Conservation (phyloP, 1,140 invertebrate genomes). For the Amyelois transitella region DNA sequence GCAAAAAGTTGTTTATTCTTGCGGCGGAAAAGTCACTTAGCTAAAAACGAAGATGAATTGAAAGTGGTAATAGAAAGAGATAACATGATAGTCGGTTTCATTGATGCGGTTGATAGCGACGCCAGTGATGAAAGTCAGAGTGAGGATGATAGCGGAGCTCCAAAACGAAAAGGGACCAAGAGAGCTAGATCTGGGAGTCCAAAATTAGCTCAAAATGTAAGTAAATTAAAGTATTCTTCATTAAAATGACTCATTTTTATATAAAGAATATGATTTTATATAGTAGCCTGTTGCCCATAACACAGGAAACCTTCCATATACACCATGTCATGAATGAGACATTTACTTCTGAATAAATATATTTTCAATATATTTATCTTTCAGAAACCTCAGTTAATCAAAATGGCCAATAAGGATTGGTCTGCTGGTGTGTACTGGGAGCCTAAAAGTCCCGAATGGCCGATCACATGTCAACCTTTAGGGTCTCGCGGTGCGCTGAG, state of each 20-base stretch:
- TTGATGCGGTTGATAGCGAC: slow-evolving; percentile 56
- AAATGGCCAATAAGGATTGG: slow-evolving; percentile 64
- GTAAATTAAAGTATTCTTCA: slow-evolving; percentile 11
- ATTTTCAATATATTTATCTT: slow-evolving; percentile 14
- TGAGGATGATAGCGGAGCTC: slow-evolving; percentile 23
- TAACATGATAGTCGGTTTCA: slow-evolving; percentile 64
- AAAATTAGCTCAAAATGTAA: slow-evolving; percentile 42
- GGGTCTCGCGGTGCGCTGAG: slow-evolving; percentile 28
- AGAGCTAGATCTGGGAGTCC: slow-evolving; percentile 42
- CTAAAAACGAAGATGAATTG: slow-evolving; percentile 49
- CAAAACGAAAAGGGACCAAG: slow-evolving; percentile 32
- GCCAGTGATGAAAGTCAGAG: slow-evolving; percentile 46
- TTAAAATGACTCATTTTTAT: background rate
- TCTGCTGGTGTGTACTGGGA: slow-evolving; percentile 61
- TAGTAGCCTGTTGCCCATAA: too few species aligned
- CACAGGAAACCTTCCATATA: too few species aligned
- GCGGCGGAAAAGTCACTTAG: slow-evolving; percentile 33
- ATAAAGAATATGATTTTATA: too few species aligned
- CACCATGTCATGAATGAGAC: too few species aligned
- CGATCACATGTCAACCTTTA: slow-evolving; percentile 18
- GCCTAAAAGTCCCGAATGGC: slow-evolving; percentile 56
- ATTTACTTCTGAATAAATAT: too few species aligned
- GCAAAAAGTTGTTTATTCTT: slow-evolving; percentile 26
- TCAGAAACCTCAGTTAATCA: slow-evolving; percentile 54
- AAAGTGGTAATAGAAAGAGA: slow-evolving; percentile 67